Percentiles rank a stretch among this genome's conserved stretches.
phyloP scores from a whole-genome alignment of 2,888 invertebrate genomes.

The Helobdella robusta region DNA sequence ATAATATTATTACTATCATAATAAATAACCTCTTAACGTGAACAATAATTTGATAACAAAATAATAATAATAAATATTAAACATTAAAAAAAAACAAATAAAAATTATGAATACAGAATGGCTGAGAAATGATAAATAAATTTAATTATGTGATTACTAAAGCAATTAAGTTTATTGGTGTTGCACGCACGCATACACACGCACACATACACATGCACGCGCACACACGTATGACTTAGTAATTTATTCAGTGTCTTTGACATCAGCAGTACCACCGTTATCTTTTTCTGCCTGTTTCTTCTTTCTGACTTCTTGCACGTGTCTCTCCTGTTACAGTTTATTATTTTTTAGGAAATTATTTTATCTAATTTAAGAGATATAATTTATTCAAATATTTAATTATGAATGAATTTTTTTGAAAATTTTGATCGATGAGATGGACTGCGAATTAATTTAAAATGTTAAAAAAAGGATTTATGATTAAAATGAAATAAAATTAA shows the following conservation, averaged over 20 bases:
- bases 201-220: background rate
- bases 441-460: background rate
- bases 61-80: background rate
- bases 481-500: too few species aligned
- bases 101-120: background rate
- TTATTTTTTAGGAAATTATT: background rate
- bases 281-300: constrained; percentile 17
- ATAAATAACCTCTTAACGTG: background rate
- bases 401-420: background rate
- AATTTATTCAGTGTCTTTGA: too few species aligned
- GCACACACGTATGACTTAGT: too few species aligned
- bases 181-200: background rate
- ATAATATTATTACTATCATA: too few species aligned
- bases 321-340: constrained; percentile 14
- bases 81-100: background rate
- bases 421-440: background rate
- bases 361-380: background rate
- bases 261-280: too few species aligned
- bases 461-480: too few species aligned
- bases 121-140: background rate
- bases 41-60: background rate
- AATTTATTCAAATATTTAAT: background rate
- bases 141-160: background rate
- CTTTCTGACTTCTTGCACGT: constrained; percentile 27
- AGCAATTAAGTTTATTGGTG: background rate